A percentile compares a stretch with the other conserved stretches of the same genome.
phyloP scores from a whole-genome alignment of 2,113 vertebrate species.

The Gadus macrocephalus region DNA sequence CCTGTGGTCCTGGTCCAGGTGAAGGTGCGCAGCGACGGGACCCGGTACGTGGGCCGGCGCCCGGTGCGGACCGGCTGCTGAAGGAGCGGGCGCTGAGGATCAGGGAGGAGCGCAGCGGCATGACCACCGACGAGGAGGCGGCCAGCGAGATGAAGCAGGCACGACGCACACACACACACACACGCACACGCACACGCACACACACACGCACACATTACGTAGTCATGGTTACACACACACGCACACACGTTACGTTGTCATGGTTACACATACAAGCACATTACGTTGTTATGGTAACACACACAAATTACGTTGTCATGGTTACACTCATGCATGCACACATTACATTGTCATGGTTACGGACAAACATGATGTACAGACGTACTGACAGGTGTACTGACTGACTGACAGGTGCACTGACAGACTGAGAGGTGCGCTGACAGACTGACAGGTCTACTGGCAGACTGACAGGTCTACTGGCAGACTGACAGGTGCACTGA shows the following conservation, averaged over 20 bases:
- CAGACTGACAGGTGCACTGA: too few species aligned
- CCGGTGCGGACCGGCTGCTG: constrained; percentile 78
- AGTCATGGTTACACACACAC: background rate
- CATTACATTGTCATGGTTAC: too few species aligned
- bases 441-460: background rate
- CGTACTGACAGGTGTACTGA: background rate
- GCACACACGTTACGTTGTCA: background rate
- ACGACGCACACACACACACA: background rate
- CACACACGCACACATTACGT: too few species aligned
- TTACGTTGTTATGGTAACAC: too few species aligned
- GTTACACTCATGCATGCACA: background rate
- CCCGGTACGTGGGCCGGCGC: constrained; percentile 78
- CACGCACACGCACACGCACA: too few species aligned
- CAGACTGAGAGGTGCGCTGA: too few species aligned
- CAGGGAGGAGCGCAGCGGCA: constrained; percentile 82
- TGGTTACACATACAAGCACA: too few species aligned
- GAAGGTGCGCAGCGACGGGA: constrained; percentile 76
- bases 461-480: background rate
- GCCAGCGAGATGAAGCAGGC: constrained; percentile 81
- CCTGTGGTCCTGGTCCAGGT: constrained; percentile 44
- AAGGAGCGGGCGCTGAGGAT: constrained; percentile 85
- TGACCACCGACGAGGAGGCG: constrained; percentile 82
- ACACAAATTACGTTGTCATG: too few species aligned
- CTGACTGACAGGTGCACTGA: too few species aligned
- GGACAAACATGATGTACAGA: too few species aligned